These are phyloP conservation scores for Synergus umbraculus DNA, from an alignment of 2,888 invertebrate species.

Conservation along the genomic window DNA sequence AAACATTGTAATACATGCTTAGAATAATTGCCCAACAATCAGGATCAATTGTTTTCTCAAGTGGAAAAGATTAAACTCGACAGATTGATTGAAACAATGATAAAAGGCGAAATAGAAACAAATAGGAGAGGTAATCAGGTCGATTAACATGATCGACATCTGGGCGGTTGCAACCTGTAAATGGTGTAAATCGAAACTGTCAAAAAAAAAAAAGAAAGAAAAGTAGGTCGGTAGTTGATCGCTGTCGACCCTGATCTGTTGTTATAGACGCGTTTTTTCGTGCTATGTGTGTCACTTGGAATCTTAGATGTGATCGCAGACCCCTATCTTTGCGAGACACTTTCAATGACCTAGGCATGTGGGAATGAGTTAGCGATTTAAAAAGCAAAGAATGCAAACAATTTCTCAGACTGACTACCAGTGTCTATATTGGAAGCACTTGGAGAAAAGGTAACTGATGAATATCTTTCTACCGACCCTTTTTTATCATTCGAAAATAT, in stretches of 20 bases:
- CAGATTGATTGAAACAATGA: neutral
- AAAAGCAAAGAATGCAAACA: constrained; percentile 7
- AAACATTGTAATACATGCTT: constrained; percentile 15
- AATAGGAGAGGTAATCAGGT: neutral
- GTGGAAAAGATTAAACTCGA: neutral
- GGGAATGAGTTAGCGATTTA: neutral
- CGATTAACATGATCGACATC: constrained; percentile 11
- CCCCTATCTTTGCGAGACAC: neutral
- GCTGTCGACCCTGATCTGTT: constrained; percentile 8
- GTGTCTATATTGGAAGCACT: constrained; percentile 26
- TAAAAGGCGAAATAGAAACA: neutral
- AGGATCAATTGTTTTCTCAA: neutral
- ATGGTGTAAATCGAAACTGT: constrained; percentile 9
- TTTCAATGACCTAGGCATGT: constrained; percentile 2
- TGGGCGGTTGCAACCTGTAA: neutral
- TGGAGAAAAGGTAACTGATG: constrained; percentile 50
- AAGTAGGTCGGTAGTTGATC: constrained; percentile 21
- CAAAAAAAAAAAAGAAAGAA: neutral
- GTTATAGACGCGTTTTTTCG: neutral
- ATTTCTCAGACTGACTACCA: constrained; percentile 14
- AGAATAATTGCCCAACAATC: constrained; percentile 2
- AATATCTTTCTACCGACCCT: constrained; percentile 48
- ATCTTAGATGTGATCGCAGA: neutral
- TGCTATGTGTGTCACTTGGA: constrained; percentile 5
- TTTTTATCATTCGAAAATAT: constrained; percentile 40